Base-by-base conservation (phyloP, 2,797 vertebrate species). In the Chaetophractus vellerosus region DNA sequence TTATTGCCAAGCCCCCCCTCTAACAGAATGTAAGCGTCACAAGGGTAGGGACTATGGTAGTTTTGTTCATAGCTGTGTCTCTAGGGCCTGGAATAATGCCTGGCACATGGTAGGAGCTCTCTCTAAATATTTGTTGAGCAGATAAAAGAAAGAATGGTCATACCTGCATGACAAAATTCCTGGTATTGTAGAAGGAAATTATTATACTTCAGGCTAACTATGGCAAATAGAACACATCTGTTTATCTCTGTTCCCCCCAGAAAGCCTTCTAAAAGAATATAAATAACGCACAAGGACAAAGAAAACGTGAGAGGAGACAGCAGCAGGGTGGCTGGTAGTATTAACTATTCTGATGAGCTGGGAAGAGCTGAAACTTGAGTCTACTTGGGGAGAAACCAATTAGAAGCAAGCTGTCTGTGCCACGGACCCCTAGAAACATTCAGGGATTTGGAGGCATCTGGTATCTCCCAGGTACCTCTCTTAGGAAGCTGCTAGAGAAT, bases 191-290 rank as follows among this genome's bases (percentile, higher is more conserved):
- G 74, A 76, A 85, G 28, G 66, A 93, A 95, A 76, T 79, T 55
- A 63, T 80, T 69, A 68, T 33, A 64, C 76, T 57, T 84, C 36
- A 89, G 55, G 48, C 36, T 82, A 85, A 95, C 48, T 66, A 10
- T 61, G 50, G 68, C 57, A 36, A 91, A 26, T 24, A 48, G 68
- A 38, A 92, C 5, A 23, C 3, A 28, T 6, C 7, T 63, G 9
- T 81, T 89, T 91, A 63, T 72, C 55, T 92, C 57, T 66, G 21
- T 24, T 66, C 8, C 66, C n/a, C 76, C 50, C 33, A 84, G 66
- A 96, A 91, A 75, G 9, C 14, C 31, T n/a, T 95, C 18, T 74
- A 41, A 83, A 94, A 83, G 33, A 71, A 90, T 66, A 64, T 59
- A 69, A 90, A 93, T 88, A 88, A 74, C 50, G 85, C 63, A 63